Evolutionary conservation across 2,888 invertebrate species (phyloP).

Genomic region (Drosophila phalerata): DNA sequence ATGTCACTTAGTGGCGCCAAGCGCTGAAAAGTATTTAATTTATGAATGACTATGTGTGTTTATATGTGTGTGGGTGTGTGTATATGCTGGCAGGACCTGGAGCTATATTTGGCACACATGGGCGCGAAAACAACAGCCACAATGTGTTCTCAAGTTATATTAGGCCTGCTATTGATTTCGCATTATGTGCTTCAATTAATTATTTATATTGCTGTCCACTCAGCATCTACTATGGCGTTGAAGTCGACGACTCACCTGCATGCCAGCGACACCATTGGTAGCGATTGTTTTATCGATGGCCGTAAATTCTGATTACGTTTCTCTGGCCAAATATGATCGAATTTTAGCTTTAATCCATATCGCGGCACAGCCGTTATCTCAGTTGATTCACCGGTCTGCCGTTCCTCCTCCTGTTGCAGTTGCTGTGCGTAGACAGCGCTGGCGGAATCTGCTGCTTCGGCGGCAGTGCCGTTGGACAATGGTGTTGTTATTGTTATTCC

Average conservation of each 20-base stretch:
- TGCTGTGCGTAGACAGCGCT: conserved; percentile 82
- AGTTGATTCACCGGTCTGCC: conserved; percentile 54
- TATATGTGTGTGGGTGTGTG: conserved; percentile 18
- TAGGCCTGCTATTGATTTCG: conserved; percentile 70
- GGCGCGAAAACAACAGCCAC: conserved; percentile 2
- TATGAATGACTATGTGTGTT: conserved; percentile 37
- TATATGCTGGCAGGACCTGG: conserved; percentile 53
- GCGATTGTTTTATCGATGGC: conserved; percentile 89
- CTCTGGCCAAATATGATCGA: conserved; percentile 91
- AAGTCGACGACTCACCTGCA: conserved; percentile 87
- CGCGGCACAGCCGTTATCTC: conserved; percentile 86
- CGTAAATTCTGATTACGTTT: conserved; percentile 89
- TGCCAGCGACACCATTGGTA: conserved; percentile 90
- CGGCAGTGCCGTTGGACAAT: conserved; percentile 47
- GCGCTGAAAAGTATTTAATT: conserved; percentile 55
- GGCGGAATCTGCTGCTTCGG: conserved; percentile 71
- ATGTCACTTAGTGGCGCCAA: conserved; percentile 62
- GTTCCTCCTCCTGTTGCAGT: conserved; percentile 47
- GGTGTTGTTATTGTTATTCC: conserved; percentile 23
- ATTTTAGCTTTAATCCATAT: conserved; percentile 90
- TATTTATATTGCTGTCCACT: conserved; percentile 53
- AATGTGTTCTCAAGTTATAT: conserved; percentile 46
- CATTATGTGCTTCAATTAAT: conserved; percentile 71
- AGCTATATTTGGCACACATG: conserved; percentile 72
- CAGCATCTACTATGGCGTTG: conserved; percentile 28